These are phyloP conservation scores for Bombus impatiens DNA, from an alignment of 1,140 invertebrate species.

Conservation along the genomic window DNA sequence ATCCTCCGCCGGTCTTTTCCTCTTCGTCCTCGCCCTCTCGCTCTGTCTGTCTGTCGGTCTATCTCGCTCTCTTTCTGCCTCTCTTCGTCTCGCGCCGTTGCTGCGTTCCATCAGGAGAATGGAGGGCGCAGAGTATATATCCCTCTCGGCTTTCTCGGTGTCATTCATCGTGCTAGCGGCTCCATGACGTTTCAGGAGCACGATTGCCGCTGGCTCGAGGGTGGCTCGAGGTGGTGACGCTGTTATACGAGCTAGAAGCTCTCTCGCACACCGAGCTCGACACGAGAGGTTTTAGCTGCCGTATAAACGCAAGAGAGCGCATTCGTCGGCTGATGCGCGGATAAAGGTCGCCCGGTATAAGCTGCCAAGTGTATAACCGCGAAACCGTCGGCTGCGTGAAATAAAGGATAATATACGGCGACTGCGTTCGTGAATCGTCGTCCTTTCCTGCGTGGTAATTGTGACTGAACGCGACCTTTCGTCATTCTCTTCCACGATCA, in stretches of 20 bases:
- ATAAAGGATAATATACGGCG: conserved; percentile 41
- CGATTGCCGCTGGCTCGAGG: conserved; percentile 37
- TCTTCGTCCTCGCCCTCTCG: not conserved
- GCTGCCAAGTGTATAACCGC: conserved; percentile 24
- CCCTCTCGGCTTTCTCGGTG: conserved; percentile 48
- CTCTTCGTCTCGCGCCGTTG: not conserved
- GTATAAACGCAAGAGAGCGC: conserved; percentile 42
- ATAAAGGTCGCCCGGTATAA: conserved; percentile 37
- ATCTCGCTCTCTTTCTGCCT: too few species aligned
- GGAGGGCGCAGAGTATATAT: conserved; percentile 36
- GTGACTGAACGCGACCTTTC: not conserved
- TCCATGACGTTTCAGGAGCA: conserved; percentile 46
- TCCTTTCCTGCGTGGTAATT: conserved; percentile 12
- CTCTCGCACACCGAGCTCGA: not conserved
- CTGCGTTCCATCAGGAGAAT: conserved; percentile 54
- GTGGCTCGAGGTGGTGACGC: conserved; percentile 38
- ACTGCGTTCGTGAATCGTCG: not conserved
- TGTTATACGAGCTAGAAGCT: conserved; percentile 35
- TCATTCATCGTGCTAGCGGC: conserved; percentile 50
- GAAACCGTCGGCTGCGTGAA: conserved; percentile 17
- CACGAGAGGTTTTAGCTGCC: conserved; percentile 46
- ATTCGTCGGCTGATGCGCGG: conserved; percentile 43
- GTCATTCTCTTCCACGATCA: too few species aligned
- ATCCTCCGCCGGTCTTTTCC: not conserved
- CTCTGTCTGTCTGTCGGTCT: too few species aligned